Evolutionary conservation across 2,113 vertebrate species (phyloP), one percentile per base, ranked within the genome.

Genomic region (Gallinago paraguaiae): DNA sequence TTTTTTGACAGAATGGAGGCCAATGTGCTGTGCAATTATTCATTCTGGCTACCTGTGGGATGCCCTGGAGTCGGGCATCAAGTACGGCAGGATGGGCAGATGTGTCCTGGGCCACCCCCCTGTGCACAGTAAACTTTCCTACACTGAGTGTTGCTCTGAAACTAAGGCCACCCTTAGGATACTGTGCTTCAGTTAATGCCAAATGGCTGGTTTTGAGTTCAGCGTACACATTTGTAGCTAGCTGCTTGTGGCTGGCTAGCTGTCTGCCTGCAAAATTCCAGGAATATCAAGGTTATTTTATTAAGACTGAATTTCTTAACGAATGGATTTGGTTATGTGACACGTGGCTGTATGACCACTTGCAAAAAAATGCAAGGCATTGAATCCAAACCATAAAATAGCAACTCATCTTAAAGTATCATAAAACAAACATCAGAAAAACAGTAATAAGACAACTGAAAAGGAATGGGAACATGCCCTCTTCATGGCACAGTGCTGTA

Each of bases 311-410:
- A 56, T 61, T 82, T 88, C 35, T 85, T 79, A 45, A 57, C 2
- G 0, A 82, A 60, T 61, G 24, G 33, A 63, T 78, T 70, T 94
- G 31, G 24, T 84, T 87, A 59, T 43, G 60, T 72, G 90, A 79
- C 43, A 71, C 0, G 0, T 33, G 35, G 39, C 37, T 90, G 9
- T 57, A 57, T n/a, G 9, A 85, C 20, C 48, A 46, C 53, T 76
- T 69, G 35, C 48, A 82, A 79, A 71, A 82, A 79, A 89, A 84
- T 20, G 10, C 61, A 91, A 85, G 43, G 11, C 28, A 75, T 35
- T 85, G 78, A 75, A 85, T 53, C 31, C 46, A 82, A 93, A 89
- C 33, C 15, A 51, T 70, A 64, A 93, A 89, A 68, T 27, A 91
- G 33, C 23, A 51, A 64, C 10, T 19, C 53, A 30, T 25, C 59